These are phyloP conservation scores for Cacatua alba DNA, from an alignment of 2,113 vertebrate species.

Conservation along the genomic window DNA sequence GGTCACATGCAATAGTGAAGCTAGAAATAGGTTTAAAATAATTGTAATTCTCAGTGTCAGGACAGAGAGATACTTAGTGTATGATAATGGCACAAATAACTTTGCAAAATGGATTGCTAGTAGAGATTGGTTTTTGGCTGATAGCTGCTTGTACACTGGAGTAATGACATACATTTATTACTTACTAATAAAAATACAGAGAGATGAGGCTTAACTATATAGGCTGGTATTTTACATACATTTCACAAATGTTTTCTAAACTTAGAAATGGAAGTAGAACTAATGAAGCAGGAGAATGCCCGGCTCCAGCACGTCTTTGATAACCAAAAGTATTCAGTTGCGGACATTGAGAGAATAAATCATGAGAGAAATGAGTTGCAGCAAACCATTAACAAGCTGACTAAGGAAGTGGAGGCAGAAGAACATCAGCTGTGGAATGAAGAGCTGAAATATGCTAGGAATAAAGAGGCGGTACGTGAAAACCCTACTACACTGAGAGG, in stretches of 20 bases:
- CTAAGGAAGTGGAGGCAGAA: slow-evolving; percentile 84
- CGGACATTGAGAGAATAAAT: slow-evolving; percentile 93
- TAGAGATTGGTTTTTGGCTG: neutral
- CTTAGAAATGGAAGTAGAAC: slow-evolving; percentile 83
- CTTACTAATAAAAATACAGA: neutral
- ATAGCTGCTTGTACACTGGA: neutral
- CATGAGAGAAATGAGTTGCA: slow-evolving; percentile 90
- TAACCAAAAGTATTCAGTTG: slow-evolving; percentile 92
- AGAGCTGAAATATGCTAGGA: slow-evolving; percentile 88
- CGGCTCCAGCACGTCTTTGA: slow-evolving; percentile 83
- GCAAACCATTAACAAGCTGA: slow-evolving; percentile 85
- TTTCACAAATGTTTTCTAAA: slow-evolving; percentile 8
- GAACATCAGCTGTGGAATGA: slow-evolving; percentile 92
- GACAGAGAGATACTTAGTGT: neutral
- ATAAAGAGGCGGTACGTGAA: slow-evolving; percentile 86
- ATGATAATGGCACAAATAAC: neutral
- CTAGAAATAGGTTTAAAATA: neutral
- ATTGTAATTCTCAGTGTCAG: neutral
- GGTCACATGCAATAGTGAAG: neutral
- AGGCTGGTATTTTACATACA: neutral
- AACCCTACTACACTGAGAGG: neutral
- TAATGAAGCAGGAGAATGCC: slow-evolving; percentile 83
- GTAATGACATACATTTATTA: neutral
- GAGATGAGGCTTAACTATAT: neutral
- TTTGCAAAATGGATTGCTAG: neutral